Evolutionary conservation across 2,113 vertebrate species (phyloP).

Genomic region (Xiphophorus hellerii): DNA sequence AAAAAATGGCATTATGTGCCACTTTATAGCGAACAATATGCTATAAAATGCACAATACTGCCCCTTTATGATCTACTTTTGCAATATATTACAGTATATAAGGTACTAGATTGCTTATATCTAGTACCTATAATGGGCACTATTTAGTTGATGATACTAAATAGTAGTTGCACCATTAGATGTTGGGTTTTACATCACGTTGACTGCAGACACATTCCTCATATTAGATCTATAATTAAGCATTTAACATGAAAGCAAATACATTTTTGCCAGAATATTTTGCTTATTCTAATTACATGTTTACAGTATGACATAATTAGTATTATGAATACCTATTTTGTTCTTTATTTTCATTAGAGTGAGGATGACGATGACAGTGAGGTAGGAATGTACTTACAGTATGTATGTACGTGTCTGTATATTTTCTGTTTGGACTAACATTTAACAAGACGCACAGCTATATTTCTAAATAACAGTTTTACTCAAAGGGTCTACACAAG

Average conservation of each 20-base stretch:
- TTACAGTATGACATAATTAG: not conserved
- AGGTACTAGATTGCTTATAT: not conserved
- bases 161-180: not conserved
- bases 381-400: constrained; percentile 56
- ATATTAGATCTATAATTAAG: not conserved
- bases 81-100: not conserved
- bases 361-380: constrained; percentile 91
- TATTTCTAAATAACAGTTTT: constrained; percentile 26
- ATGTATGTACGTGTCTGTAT: constrained; percentile 33
- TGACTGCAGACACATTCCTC: not conserved
- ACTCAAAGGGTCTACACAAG: constrained; percentile 9
- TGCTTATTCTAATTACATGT: not conserved
- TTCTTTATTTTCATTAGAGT: constrained; percentile 77
- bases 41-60: too few relatives aligned
- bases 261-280: not conserved
- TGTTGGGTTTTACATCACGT: not conserved
- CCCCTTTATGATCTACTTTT: not conserved
- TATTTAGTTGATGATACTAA: not conserved
- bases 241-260: not conserved
- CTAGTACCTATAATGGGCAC: too few relatives aligned
- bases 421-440: constrained; percentile 29
- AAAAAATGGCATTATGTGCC: too few relatives aligned
- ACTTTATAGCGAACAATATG: too few relatives aligned
- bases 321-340: not conserved
- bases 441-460: constrained; percentile 2